Evolutionary conservation across 2,888 invertebrate species (phyloP).

Genomic region (Lithosia quadra): DNA sequence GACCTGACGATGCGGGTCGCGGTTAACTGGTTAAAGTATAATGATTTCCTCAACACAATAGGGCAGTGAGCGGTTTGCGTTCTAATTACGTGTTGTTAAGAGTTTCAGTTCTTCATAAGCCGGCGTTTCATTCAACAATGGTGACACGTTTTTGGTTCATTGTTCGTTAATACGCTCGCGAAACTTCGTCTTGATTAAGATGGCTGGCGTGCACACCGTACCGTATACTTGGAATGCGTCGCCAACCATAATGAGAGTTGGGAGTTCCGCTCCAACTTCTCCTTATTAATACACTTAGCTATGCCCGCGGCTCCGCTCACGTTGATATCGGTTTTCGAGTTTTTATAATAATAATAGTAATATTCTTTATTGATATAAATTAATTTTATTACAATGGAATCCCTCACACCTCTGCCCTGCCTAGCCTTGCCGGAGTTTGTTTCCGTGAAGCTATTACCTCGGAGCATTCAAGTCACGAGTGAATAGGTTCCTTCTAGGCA

Average conservation of each 20-base stretch:
- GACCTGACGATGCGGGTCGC: conserved; percentile 27
- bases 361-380: too few relatives aligned
- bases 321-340: too few relatives aligned
- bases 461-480: too few relatives aligned
- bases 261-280: conserved; percentile 30
- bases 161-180: conserved; percentile 67
- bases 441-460: too few relatives aligned
- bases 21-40: conserved; percentile 43
- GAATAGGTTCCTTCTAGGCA: too few relatives aligned
- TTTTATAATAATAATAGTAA: too few relatives aligned
- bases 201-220: conserved; percentile 50
- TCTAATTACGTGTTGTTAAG: conserved; percentile 67
- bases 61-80: conserved; percentile 57
- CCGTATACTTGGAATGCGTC: conserved; percentile 39
- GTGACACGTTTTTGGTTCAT: conserved; percentile 70
- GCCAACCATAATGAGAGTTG: conserved; percentile 36
- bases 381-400: too few relatives aligned
- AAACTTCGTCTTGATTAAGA: conserved; percentile 69
- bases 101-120: conserved; percentile 64
- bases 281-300: conserved; percentile 39
- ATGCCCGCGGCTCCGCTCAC: too few relatives aligned
- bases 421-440: too few relatives aligned
- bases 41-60: conserved; percentile 54
- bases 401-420: too few relatives aligned
- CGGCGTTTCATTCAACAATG: conserved; percentile 63